phyloP scores from a whole-genome alignment of 2,888 invertebrate species.

The Ferdinandea cuprea region DNA sequence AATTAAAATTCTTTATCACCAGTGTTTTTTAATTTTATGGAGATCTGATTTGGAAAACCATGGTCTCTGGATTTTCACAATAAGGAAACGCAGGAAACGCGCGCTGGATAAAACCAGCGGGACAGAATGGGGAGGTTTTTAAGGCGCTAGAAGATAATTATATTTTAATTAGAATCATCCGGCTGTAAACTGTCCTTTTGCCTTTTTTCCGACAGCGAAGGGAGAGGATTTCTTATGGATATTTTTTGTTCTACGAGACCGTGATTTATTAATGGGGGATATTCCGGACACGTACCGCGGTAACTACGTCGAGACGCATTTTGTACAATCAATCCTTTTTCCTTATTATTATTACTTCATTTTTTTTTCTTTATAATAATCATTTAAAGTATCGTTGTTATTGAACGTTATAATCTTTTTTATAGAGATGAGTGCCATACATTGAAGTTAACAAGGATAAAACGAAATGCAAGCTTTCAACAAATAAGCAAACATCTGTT shows the following conservation, averaged over 20 bases:
- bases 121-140: conserved; percentile 50
- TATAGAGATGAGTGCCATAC: no score
- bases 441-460: no score
- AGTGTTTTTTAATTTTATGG: conserved; percentile 74
- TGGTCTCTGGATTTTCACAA: conserved; percentile 61
- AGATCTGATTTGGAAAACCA: conserved; percentile 70
- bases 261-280: conserved; percentile 63
- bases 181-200: conserved; percentile 83
- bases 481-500: no score
- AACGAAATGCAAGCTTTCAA: no score
- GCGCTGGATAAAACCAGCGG: conserved; percentile 40
- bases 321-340: conserved; percentile 43
- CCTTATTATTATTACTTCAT: no score
- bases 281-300: conserved; percentile 47
- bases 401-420: no score
- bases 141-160: conserved; percentile 80
- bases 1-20: conserved; percentile 75
- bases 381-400: conserved; percentile 16
- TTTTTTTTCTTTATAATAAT: background rate
- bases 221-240: conserved; percentile 22
- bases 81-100: conserved; percentile 49
- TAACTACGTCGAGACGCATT: conserved; percentile 25
- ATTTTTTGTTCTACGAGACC: conserved; percentile 21
- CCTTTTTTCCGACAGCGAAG: conserved; percentile 75
- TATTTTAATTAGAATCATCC: conserved; percentile 84